phyloP scores from a whole-genome alignment of 2,113 vertebrate genomes.

The Gopherus flavomarginatus region DNA sequence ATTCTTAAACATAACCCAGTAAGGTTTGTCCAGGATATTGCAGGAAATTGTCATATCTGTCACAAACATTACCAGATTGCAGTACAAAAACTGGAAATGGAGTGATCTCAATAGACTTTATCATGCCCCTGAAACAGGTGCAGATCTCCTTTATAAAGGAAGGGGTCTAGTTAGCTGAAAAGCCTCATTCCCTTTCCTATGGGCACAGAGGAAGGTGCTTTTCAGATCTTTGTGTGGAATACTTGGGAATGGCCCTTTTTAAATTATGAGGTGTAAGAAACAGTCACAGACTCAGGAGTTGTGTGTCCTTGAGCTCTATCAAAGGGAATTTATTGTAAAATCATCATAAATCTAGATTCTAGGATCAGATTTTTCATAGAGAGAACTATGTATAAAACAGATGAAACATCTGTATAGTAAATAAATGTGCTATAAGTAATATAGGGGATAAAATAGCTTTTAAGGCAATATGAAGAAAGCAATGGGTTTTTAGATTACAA shows the following conservation, averaged over 20 bases:
- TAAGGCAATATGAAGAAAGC: not conserved
- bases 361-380: not conserved
- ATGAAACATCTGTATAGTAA: not conserved
- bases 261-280: not conserved
- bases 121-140: not conserved
- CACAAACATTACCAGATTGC: not conserved
- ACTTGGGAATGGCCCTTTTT: not conserved
- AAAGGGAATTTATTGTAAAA: not conserved
- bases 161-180: not conserved
- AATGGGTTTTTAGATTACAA: not conserved
- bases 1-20: not conserved
- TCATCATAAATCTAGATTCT: not conserved
- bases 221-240: not conserved
- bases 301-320: accelerated
- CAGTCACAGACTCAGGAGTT: not conserved
- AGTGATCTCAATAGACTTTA: not conserved
- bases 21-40: not conserved
- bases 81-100: not conserved
- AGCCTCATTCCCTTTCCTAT: not conserved
- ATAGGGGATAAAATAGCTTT: not conserved
- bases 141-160: accelerated
- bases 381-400: not conserved
- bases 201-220: not conserved
- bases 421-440: not conserved
- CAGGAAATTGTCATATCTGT: not conserved